Percentiles rank a stretch among this genome's conserved stretches.
Evolutionary conservation across 2,797 vertebrate species (phyloP).

Genomic region (Aphelocoma californica): DNA sequence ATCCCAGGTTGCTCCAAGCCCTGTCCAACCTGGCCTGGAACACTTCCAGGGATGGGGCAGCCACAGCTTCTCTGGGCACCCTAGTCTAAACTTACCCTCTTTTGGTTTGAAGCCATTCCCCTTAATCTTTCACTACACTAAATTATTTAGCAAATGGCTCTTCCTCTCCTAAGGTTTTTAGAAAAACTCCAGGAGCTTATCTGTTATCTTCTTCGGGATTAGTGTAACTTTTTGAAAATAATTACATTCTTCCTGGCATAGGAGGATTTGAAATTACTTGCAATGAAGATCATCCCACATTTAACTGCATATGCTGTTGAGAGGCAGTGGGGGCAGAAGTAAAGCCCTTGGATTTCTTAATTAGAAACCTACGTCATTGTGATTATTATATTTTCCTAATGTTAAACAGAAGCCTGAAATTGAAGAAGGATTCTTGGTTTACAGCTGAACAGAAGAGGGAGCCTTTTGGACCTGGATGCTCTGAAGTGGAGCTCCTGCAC

Average conservation of each 20-base stretch:
- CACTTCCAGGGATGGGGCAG: not conserved
- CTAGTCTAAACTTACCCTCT: not conserved
- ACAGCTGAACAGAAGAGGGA: not conserved
- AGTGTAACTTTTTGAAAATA: not conserved
- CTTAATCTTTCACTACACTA: not conserved
- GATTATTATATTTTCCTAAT: not conserved
- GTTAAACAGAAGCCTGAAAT: not conserved
- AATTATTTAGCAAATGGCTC: not conserved
- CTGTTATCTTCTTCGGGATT: not conserved
- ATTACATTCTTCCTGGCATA: not conserved
- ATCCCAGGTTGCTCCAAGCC: not conserved
- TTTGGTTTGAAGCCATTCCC: not conserved
- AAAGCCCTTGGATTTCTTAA: not conserved
- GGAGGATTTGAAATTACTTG: not conserved
- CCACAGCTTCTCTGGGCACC: not conserved
- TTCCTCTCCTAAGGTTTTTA: not conserved
- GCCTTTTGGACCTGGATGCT: not conserved
- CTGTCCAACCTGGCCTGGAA: fast-evolving
- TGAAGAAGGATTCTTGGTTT: not conserved
- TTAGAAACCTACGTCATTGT: not conserved
- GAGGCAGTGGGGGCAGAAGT: not conserved
- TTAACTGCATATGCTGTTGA: not conserved
- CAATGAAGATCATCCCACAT: not conserved
- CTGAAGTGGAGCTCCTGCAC: not conserved
- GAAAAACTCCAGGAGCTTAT: not conserved